These are phyloP conservation scores for Mactra quadrangularis DNA, from an alignment of 1,140 invertebrate species.

Conservation along the genomic window DNA sequence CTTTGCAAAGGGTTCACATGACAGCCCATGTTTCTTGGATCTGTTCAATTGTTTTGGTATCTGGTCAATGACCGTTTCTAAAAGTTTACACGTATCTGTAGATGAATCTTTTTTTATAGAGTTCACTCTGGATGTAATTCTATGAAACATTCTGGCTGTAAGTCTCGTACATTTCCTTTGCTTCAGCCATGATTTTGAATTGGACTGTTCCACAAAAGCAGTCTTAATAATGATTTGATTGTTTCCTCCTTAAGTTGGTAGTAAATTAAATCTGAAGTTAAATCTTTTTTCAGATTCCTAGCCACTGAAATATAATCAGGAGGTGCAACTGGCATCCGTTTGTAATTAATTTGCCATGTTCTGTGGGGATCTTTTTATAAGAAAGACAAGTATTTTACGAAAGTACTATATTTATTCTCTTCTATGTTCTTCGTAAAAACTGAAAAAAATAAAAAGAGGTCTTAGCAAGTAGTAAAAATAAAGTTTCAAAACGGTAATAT, in stretches of 20 bases:
- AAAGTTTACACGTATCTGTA: not conserved
- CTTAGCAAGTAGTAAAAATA: no score
- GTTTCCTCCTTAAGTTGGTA: not conserved
- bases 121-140: constrained; percentile 6
- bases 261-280: not conserved
- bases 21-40: constrained; percentile 54
- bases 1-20: constrained; percentile 39
- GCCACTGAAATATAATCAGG: no score
- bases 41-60: not conserved
- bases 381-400: no score
- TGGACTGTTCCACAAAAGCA: not conserved
- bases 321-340: no score
- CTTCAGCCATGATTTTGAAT: constrained; percentile 1
- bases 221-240: not conserved
- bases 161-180: constrained; percentile 30
- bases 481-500: no score
- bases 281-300: not conserved
- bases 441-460: no score
- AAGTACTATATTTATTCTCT: no score
- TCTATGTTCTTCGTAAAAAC: no score
- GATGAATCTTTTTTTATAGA: constrained; percentile 15
- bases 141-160: constrained; percentile 35
- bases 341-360: not conserved
- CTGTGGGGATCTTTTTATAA: not conserved
- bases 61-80: constrained; percentile 7